A percentile compares a stretch with the other conserved stretches of the same genome.
Conservation (phyloP, 2,888 invertebrate species). For the Acanthosepion pharaonis region DNA sequence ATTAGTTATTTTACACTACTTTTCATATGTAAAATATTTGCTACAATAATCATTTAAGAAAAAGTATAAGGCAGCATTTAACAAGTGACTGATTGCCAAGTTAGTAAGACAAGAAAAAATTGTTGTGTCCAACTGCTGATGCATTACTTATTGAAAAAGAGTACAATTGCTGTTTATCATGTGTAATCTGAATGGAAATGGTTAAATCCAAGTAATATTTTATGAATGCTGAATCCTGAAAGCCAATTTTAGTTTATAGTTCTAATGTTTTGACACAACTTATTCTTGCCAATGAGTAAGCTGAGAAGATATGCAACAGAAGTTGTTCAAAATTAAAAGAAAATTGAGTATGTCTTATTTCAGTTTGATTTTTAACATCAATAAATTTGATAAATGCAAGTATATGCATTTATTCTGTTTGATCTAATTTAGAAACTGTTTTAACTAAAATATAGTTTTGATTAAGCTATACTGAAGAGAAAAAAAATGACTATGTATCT, state of each 20-base stretch:
- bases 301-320: too few relatives aligned
- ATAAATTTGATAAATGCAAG: too few relatives aligned
- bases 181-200: not conserved
- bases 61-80: not conserved
- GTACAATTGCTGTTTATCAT: not conserved
- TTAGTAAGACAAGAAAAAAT: not conserved
- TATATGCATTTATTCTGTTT: too few relatives aligned
- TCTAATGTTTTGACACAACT: not conserved
- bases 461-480: too few relatives aligned
- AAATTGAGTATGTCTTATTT: too few relatives aligned
- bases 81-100: not conserved
- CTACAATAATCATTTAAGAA: not conserved
- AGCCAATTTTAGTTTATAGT: not conserved
- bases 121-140: not conserved
- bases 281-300: not conserved
- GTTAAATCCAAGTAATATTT: not conserved
- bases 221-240: not conserved
- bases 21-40: not conserved
- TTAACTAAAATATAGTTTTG: too few relatives aligned
- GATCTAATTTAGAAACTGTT: too few relatives aligned
- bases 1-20: not conserved
- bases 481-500: too few relatives aligned
- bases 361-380: too few relatives aligned
- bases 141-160: not conserved
- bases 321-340: too few relatives aligned